phyloP scores from a whole-genome alignment of 2,113 vertebrate species.

The Engraulis encrasicolus region DNA sequence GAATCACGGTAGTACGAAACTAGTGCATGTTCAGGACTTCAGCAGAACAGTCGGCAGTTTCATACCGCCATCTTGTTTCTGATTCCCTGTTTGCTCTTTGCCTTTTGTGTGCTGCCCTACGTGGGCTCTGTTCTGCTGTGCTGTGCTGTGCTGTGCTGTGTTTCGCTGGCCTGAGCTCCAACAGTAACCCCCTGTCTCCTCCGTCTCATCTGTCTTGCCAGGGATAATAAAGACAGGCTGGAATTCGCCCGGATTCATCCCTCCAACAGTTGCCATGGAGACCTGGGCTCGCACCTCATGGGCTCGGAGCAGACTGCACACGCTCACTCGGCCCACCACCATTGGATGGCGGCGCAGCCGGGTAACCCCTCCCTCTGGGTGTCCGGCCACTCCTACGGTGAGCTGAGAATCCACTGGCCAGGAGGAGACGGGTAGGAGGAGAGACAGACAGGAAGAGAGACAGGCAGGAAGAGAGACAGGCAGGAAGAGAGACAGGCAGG shows the following conservation, averaged over 20 bases:
- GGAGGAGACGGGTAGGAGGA: too few relatives aligned
- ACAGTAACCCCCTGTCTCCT: conserved; percentile 11
- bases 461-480: not conserved
- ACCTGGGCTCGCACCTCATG: conserved; percentile 91
- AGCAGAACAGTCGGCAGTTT: not conserved
- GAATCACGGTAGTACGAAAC: too few relatives aligned
- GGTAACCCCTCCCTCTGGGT: conserved; percentile 97
- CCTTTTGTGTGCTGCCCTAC: conserved; percentile 11
- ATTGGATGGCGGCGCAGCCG: conserved; percentile 94
- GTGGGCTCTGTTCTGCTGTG: too few relatives aligned
- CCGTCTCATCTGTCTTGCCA: conserved; percentile 56
- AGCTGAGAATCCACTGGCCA: conserved; percentile 27
- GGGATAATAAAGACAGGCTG: conserved; percentile 93
- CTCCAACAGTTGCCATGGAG: conserved; percentile 86
- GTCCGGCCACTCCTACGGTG: conserved; percentile 93
- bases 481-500: too few relatives aligned
- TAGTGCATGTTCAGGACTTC: too few relatives aligned
- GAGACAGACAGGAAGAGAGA: too few relatives aligned
- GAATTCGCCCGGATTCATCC: conserved; percentile 92
- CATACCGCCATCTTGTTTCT: not conserved
- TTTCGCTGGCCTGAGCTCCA: conserved; percentile 28
- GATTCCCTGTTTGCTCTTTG: not conserved
- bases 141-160: too few relatives aligned
- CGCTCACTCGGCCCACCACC: conserved; percentile 86
- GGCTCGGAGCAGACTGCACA: conserved; percentile 83